A percentile compares a stretch with the other conserved stretches of the same genome.
Evolutionary conservation across 1,140 invertebrate genomes (phyloP).

Genomic region (Panagrolaimus sp.): DNA sequence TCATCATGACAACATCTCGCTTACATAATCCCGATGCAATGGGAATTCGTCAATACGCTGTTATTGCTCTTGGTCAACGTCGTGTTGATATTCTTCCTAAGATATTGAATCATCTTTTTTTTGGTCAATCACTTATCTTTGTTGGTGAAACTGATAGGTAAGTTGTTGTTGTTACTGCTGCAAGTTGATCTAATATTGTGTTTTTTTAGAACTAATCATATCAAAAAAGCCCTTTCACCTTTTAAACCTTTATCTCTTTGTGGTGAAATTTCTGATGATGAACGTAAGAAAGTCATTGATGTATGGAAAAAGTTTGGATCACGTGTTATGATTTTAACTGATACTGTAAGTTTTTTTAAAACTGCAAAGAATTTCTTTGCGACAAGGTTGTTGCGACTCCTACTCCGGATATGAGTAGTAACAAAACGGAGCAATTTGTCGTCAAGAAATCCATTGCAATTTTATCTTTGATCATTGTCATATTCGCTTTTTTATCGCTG

Average conservation of each 20-base stretch:
- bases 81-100: constrained; percentile 46
- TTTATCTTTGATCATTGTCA: not conserved
- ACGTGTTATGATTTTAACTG: constrained; percentile 78
- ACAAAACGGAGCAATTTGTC: too few species aligned
- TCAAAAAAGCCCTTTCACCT: too few species aligned
- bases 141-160: not conserved
- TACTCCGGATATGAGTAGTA: too few species aligned
- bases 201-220: too few species aligned
- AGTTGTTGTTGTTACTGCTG: too few species aligned
- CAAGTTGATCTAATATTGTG: too few species aligned
- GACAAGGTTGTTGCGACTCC: too few species aligned
- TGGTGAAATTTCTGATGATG: constrained; percentile 72
- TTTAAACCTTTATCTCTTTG: too few species aligned
- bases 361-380: too few species aligned
- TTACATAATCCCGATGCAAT: too few species aligned
- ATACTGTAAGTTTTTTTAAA: constrained; percentile 61
- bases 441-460: too few species aligned
- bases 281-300: constrained; percentile 70
- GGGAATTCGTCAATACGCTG: constrained; percentile 63
- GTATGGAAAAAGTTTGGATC: constrained; percentile 71
- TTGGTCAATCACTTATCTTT: not conserved
- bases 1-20: too few species aligned
- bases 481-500: not conserved
- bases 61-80: constrained; percentile 57
- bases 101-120: not conserved